phyloP scores from a whole-genome alignment of 2,797 vertebrate species.

The Cichlasoma orientale region DNA sequence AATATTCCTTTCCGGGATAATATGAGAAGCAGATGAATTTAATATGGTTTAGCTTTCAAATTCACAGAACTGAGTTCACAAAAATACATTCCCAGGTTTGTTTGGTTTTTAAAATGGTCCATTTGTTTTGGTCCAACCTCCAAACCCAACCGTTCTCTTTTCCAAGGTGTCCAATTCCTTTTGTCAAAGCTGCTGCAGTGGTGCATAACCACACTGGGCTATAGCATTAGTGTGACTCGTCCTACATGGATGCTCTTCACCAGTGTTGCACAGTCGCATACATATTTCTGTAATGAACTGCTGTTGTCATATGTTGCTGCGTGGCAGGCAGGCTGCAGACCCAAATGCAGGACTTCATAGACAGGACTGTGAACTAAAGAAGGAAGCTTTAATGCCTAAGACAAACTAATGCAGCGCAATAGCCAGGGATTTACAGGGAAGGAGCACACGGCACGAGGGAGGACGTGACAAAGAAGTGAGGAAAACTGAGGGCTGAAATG shows the following conservation, averaged over 20 bases:
- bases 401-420: no score
- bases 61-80: background rate
- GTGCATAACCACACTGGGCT: background rate
- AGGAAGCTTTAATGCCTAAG: no score
- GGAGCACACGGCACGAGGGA: no score
- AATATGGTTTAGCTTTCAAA: background rate
- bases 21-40: background rate
- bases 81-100: background rate
- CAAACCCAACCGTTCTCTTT: background rate
- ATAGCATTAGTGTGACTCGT: background rate
- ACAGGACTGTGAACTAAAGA: no score
- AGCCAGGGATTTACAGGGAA: no score
- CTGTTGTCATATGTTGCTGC: no score
- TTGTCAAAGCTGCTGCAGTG: background rate
- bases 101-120: background rate
- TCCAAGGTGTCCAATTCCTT: background rate
- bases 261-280: background rate
- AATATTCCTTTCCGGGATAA: background rate
- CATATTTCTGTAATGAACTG: background rate
- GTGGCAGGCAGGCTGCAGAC: no score
- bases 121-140: background rate
- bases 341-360: no score
- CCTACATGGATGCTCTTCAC: background rate
- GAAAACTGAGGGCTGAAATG: no score
- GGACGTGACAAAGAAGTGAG: no score